Evolutionary conservation across 2,888 invertebrate genomes (phyloP).

Genomic region (Acanthococcus lagerstroemiae): DNA sequence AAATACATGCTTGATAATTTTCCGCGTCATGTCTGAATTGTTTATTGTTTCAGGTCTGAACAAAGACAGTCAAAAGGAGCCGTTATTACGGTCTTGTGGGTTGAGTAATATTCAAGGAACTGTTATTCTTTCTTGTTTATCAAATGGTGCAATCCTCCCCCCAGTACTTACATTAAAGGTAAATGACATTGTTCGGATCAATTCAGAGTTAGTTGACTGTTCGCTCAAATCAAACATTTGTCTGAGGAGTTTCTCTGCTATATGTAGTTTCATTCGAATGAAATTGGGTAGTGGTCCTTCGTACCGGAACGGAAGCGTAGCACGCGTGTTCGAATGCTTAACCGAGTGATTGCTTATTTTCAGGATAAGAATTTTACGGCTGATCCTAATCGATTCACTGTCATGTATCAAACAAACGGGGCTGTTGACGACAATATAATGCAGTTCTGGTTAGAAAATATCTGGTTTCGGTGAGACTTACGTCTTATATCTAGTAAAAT

Average conservation of each 20-base stretch:
- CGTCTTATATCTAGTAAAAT: too few species aligned
- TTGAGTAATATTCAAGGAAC: slow-evolving; percentile 11
- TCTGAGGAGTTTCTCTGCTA: too few species aligned
- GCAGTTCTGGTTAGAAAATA: slow-evolving; percentile 1
- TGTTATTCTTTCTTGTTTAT: background rate
- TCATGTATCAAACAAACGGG: background rate
- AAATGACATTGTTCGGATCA: too few species aligned
- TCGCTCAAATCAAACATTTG: background rate
- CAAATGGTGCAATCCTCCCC: slow-evolving; percentile 4
- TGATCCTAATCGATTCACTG: background rate
- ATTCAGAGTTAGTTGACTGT: background rate
- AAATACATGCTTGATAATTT: too few species aligned
- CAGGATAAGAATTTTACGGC: background rate
- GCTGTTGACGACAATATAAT: background rate
- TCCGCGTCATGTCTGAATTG: too few species aligned
- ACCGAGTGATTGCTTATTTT: background rate
- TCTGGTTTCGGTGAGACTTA: slow-evolving; percentile 7
- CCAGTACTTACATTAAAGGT: slow-evolving; percentile 5
- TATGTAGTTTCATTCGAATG: too few species aligned
- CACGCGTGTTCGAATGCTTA: too few species aligned
- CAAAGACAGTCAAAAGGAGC: background rate
- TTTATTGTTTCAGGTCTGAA: background rate
- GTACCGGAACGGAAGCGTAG: too few species aligned
- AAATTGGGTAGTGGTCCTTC: too few species aligned
- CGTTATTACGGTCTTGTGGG: slow-evolving; percentile 1